Conservation (phyloP, 2,797 vertebrate species). For the Micromesistius poutassou region DNA sequence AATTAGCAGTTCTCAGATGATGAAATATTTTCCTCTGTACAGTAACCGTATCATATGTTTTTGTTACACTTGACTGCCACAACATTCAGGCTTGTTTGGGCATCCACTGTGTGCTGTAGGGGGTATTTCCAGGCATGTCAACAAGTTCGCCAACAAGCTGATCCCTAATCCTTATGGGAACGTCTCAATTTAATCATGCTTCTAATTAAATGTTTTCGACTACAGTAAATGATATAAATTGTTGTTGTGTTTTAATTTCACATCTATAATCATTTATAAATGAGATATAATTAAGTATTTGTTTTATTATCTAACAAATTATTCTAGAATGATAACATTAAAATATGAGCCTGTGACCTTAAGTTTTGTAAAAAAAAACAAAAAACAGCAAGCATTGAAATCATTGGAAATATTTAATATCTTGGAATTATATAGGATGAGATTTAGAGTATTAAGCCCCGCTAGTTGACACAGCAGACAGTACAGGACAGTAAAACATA, state of each 20-base stretch:
- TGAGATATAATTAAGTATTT: not conserved
- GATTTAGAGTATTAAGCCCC: not conserved
- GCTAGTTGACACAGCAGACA: not conserved
- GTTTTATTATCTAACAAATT: not conserved
- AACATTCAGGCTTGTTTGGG: conserved; percentile 29
- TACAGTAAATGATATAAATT: not conserved
- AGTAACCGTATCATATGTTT: conserved; percentile 50
- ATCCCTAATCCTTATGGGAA: conserved; percentile 10
- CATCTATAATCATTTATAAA: not conserved
- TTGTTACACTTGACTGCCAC: conserved; percentile 32
- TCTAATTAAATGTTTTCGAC: conserved; percentile 1
- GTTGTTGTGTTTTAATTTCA: not conserved
- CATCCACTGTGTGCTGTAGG: conserved; percentile 19
- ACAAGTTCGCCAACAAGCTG: conserved; percentile 49
- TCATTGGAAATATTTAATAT: not conserved
- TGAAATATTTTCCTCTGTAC: conserved; percentile 22
- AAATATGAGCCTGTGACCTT: not conserved
- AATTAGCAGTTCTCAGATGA: conserved; percentile 54
- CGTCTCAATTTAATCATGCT: conserved; percentile 3
- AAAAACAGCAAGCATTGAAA: not conserved
- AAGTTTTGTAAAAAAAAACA: not conserved
- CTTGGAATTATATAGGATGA: not conserved
- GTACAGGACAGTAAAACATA: not conserved
- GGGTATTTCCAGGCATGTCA: conserved; percentile 20
- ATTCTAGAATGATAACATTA: not conserved